Base-by-base conservation (phyloP, 2,113 vertebrate genomes). In the Chaetura pelagica region DNA sequence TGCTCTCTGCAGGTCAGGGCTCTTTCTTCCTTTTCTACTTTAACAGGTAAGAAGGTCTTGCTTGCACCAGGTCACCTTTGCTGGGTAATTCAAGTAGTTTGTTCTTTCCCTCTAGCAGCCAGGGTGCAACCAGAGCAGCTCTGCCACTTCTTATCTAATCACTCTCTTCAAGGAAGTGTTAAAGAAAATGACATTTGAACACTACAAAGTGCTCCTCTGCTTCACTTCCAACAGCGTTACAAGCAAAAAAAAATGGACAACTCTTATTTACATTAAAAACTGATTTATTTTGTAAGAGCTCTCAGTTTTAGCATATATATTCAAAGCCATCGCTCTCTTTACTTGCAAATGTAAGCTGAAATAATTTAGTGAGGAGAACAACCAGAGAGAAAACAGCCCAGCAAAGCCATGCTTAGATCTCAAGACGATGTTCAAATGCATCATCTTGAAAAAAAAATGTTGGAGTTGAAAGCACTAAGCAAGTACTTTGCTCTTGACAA, bases 401-500 rank as follows among this genome's bases (percentile, higher is more conserved):
- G 67, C 46, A 94, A 79, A 94, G 17, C 67, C 49, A 73, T 40
- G 58, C 63, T 93, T 94, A 83, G 82, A 83, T 97, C 91, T 94
- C 63, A 73, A 83, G 82, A 34, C 1, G 16, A 48, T 90, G 78
- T 90, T 91, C 84, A 90, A 83, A 90, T 85, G 67, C 84, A 79
- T 96, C 58, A 57, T 68, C 66, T 52, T 87, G 46, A 91, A 95
- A 38, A 38, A 38, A 94, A 91, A 59, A 26, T 27, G 73, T 93
- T 58, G 49, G 74, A 94, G 62, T 85, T 91, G 90, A 94, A 94
- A 95, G 85, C 49, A 12, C 61, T 72, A 16, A 75, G 42, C 57
- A 85, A 91, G 62, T 54, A 64, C 82, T 93, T 78, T 90, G 66
- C 90, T 91, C 85, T 84, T 90, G 93, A 89, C 74, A 83, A 72